A percentile compares a stretch with the other conserved stretches of the same genome.
Conservation (phyloP, 2,797 vertebrate genomes). For the Ataeniobius toweri region DNA sequence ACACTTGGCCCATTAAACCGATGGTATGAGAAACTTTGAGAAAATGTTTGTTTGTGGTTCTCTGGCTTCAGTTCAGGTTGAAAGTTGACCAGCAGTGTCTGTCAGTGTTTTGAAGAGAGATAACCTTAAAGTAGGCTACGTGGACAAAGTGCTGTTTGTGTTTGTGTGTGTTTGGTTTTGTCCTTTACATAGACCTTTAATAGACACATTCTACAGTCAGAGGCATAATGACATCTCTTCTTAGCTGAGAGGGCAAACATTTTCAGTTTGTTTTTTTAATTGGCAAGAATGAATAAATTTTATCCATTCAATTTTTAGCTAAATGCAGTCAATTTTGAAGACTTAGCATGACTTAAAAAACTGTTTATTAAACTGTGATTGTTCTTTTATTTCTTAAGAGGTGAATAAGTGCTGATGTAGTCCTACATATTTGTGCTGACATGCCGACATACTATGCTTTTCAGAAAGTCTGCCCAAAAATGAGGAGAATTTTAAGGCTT, state of each 20-base stretch:
- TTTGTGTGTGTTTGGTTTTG: constrained; percentile 1
- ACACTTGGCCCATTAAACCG: constrained; percentile 23
- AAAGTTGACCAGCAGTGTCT: constrained; percentile 30
- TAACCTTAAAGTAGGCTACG: constrained; percentile 29
- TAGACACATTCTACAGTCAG: not conserved
- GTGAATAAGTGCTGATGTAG: not conserved
- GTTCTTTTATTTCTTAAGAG: not conserved
- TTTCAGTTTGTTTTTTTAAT: not conserved
- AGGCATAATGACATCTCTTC: not conserved
- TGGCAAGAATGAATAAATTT: not conserved
- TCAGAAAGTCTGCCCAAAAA: not conserved
- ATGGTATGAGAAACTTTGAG: constrained; percentile 22
- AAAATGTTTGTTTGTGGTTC: constrained; percentile 26
- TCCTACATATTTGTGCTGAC: not conserved
- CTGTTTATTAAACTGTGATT: not conserved
- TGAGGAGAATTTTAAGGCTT: not conserved
- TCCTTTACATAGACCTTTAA: not conserved
- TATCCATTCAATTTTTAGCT: not conserved
- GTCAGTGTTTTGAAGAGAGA: constrained; percentile 38
- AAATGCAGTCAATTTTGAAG: not conserved
- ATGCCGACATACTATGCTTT: not conserved
- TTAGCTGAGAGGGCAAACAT: not conserved
- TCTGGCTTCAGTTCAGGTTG: constrained; percentile 29
- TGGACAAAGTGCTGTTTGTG: constrained; percentile 25
- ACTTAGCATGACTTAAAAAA: not conserved